Evolutionary conservation across 2,113 vertebrate species (phyloP).

Genomic region (Rhinopomastus cyanomelas): DNA sequence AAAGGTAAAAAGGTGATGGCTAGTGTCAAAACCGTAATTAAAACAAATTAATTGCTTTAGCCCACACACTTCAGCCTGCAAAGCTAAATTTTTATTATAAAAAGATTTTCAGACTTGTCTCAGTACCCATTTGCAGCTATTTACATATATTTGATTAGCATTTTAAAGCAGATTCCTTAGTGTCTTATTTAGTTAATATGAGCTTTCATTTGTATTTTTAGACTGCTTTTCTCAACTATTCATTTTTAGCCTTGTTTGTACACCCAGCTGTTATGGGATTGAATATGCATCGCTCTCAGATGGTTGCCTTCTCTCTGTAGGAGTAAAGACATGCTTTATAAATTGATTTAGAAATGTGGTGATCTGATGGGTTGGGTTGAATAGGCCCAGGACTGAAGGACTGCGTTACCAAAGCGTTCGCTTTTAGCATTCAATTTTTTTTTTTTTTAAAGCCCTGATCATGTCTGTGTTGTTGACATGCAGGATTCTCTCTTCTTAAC

Average conservation of each 20-base stretch:
- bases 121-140: conserved; percentile 55
- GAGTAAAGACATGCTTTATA: conserved; percentile 32
- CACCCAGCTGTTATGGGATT: conserved; percentile 49
- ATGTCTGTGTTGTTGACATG: neutral
- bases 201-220: conserved; percentile 68
- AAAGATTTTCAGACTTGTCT: conserved; percentile 60
- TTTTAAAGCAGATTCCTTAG: conserved; percentile 68
- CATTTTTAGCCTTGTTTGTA: conserved; percentile 65
- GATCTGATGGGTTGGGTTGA: neutral
- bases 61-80: conserved; percentile 38
- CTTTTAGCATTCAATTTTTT: neutral
- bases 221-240: conserved; percentile 55
- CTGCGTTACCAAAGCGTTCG: neutral
- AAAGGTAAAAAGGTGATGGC: neutral
- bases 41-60: neutral
- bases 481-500: neutral
- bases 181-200: conserved; percentile 62
- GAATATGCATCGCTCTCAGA: conserved; percentile 58
- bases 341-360: conserved; percentile 44
- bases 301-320: conserved; percentile 48
- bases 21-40: neutral
- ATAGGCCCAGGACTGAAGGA: conserved; percentile 1
- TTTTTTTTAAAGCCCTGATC: neutral
- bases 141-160: conserved; percentile 70
- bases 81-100: conserved; percentile 57